These are phyloP conservation scores for Barbus barbus DNA, from an alignment of 2,113 vertebrate genomes.

Conservation along the genomic window DNA sequence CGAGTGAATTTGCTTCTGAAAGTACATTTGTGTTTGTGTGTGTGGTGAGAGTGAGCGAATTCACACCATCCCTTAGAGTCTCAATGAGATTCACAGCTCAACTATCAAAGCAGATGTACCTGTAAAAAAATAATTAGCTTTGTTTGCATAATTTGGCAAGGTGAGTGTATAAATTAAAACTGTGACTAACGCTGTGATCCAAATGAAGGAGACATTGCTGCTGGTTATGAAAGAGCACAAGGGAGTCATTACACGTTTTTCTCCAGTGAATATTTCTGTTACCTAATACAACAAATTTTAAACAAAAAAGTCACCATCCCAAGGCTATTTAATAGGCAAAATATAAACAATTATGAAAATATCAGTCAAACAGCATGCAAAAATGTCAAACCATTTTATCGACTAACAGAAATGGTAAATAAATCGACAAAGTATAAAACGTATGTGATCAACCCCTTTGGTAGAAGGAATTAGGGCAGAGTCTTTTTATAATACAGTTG, in stretches of 20 bases:
- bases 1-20: conserved; percentile 52
- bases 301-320: background rate
- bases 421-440: background rate
- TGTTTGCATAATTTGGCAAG: background rate
- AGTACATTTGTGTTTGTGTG: background rate
- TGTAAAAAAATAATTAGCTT: background rate
- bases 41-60: background rate
- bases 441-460: background rate
- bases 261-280: background rate
- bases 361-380: background rate
- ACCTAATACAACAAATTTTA: background rate
- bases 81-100: conserved; percentile 4
- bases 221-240: background rate
- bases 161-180: background rate
- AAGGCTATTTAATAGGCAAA: background rate
- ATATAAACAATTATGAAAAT: background rate
- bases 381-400: too few species aligned
- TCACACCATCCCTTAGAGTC: conserved; percentile 3
- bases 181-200: background rate
- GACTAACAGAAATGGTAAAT: too few species aligned
- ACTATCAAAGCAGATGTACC: background rate
- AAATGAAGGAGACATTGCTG: background rate
- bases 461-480: background rate
- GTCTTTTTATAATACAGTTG: background rate
- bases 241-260: background rate